These are phyloP conservation scores for Motacilla tschutschensis DNA, from an alignment of 2,113 vertebrate species.

Conservation along the genomic window DNA sequence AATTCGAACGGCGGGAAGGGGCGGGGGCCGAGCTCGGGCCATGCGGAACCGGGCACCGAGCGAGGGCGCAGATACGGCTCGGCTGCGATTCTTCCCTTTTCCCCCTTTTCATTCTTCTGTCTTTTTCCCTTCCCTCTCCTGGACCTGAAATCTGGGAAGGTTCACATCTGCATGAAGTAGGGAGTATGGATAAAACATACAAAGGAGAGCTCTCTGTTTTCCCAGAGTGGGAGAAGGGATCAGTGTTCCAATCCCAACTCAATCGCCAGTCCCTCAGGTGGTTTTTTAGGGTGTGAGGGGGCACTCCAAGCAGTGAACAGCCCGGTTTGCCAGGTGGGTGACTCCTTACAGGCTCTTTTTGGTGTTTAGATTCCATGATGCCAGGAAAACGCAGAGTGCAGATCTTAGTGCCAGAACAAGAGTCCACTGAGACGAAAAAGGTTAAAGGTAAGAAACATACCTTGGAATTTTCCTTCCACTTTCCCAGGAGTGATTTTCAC, in stretches of 20 bases:
- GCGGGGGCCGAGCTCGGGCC: neutral
- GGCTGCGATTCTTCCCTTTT: neutral
- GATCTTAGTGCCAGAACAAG: slow-evolving; percentile 56
- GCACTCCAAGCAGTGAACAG: no score
- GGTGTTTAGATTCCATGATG: slow-evolving; percentile 67
- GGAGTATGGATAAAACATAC: neutral
- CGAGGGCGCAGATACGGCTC: neutral
- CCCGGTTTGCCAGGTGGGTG: accelerated
- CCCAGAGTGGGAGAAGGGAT: accelerated
- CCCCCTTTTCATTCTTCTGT: neutral
- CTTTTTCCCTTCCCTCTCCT: neutral
- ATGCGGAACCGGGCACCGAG: neutral
- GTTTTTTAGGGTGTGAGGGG: neutral
- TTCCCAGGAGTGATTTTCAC: neutral
- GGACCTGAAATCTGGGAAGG: neutral
- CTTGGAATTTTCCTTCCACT: accelerated
- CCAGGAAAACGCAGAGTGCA: slow-evolving; percentile 80
- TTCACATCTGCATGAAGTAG: neutral
- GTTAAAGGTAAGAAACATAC: slow-evolving; percentile 74
- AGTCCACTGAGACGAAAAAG: slow-evolving; percentile 72
- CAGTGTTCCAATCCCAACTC: accelerated
- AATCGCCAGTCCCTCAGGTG: accelerated
- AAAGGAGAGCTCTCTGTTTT: accelerated
- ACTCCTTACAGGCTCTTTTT: neutral
- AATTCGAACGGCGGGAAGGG: neutral